These are phyloP conservation scores for Callipepla squamata DNA, from an alignment of 2,113 vertebrate genomes.

Conservation along the genomic window DNA sequence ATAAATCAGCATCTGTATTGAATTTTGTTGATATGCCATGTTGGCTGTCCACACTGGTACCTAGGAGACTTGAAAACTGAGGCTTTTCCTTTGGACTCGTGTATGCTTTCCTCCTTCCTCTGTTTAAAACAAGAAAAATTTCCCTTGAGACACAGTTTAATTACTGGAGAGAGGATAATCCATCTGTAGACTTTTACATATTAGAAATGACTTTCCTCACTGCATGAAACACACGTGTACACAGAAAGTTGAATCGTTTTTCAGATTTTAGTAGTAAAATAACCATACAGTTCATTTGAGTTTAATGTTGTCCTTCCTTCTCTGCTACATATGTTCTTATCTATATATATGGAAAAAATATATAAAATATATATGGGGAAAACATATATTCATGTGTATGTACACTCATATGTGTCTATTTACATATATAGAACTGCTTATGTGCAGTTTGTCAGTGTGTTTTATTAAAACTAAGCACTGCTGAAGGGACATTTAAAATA, in stretches of 20 bases:
- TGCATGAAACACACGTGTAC: neutral
- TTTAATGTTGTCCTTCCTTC: neutral
- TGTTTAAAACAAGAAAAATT: neutral
- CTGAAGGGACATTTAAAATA: neutral
- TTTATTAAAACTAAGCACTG: neutral
- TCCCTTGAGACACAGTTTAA: neutral
- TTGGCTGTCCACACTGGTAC: neutral
- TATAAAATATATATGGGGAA: no score
- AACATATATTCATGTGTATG: no score
- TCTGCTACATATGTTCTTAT: neutral
- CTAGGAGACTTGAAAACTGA: neutral
- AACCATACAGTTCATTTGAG: neutral
- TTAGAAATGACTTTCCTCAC: neutral
- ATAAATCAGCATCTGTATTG: neutral
- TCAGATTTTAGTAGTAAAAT: neutral
- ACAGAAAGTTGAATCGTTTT: neutral
- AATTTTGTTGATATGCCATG: neutral
- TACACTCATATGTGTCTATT: neutral
- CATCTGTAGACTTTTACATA: neutral
- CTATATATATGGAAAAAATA: neutral
- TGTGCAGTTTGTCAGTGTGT: neutral
- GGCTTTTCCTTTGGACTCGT: neutral
- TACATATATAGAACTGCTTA: neutral
- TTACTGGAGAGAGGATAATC: neutral
- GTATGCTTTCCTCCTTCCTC: neutral